Evolutionary conservation across 92 coral and sea anemone genomes (phyloP), one percentile per base, ranked within the genome.

Genomic region (Montipora capitata): DNA sequence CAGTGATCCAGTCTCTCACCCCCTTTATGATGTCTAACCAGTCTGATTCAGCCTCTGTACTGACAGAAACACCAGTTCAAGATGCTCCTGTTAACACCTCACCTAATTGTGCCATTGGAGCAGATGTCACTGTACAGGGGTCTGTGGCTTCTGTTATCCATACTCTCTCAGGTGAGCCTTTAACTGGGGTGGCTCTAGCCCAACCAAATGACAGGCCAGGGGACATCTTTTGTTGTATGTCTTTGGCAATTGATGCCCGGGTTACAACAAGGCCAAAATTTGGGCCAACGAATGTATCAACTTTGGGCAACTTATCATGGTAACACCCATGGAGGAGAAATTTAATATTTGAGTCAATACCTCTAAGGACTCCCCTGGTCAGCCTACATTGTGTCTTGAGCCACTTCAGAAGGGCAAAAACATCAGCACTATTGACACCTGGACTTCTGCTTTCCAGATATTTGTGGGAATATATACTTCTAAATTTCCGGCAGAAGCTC

Each of bases 241-340:
- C 85, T 65, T 63, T 92, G 59, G 81, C 92, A 14, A 76, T 91
- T 14, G 94, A 82, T 16, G 87, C 94, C 14, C 39, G 77, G 70
- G 88, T 91, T 14, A 44, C 72, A 39, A 42, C 76, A 18, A 82
- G 85, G 85, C 85, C 12, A 91, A 91, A 54, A 91, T 91, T 10
- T 91, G 88, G 87, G 81, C 81, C 41, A 79, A 90, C 59, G 87
- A 91, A 56, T 87, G 35, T 76, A 13, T 80, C 51, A 87, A 91
- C 13, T 81, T 91, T 67, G 85, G 83, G 68, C 83, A 54, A 8
- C 48, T 78, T 39, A 54, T 45, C 51, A 39, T 59, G 3, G 57
- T 70, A 2, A 41, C 61, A 65, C 61, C 61, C 68, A 41, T 0
- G 0, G 0, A 45, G 51, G 51, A 80, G 35, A 38, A 63, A 11